phyloP scores from a whole-genome alignment of 1,140 invertebrate species.

The Conus ventricosus region DNA sequence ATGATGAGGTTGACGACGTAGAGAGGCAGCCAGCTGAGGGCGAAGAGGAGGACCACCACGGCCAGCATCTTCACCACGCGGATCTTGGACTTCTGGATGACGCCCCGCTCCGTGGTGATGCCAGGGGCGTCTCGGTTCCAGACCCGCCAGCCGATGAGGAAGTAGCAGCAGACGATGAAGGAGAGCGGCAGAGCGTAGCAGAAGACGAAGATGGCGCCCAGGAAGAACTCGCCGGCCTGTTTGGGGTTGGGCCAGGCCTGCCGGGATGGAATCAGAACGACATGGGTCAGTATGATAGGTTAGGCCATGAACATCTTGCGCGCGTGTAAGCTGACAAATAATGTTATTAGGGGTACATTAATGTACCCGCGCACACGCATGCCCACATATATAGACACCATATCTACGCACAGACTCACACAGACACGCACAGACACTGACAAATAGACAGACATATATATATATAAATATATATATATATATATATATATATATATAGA shows the following conservation, averaged over 20 bases:
- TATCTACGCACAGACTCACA: too few relatives aligned
- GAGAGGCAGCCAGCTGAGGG: slow-evolving; percentile 94
- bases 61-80: slow-evolving; percentile 96
- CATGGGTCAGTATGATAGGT: too few relatives aligned
- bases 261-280: not conserved
- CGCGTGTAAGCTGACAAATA: too few relatives aligned
- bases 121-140: slow-evolving; percentile 90
- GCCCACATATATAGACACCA: too few relatives aligned
- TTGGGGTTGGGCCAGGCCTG: slow-evolving; percentile 70
- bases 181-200: slow-evolving; percentile 95
- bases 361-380: too few relatives aligned
- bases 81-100: slow-evolving; percentile 72
- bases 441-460: too few relatives aligned
- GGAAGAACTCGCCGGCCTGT: slow-evolving; percentile 86
- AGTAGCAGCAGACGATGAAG: slow-evolving; percentile 93
- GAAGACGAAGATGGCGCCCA: slow-evolving; percentile 90
- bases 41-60: slow-evolving; percentile 94
- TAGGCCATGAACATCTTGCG: too few relatives aligned
- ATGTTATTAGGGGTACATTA: too few relatives aligned
- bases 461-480: too few relatives aligned
- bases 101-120: slow-evolving; percentile 54
- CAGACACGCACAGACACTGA: too few relatives aligned
- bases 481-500: too few relatives aligned
- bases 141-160: slow-evolving; percentile 94
- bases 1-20: slow-evolving; percentile 78